Evolutionary conservation across 2,888 invertebrate genomes (phyloP).

Genomic region (Pristionchus exspectatus): DNA sequence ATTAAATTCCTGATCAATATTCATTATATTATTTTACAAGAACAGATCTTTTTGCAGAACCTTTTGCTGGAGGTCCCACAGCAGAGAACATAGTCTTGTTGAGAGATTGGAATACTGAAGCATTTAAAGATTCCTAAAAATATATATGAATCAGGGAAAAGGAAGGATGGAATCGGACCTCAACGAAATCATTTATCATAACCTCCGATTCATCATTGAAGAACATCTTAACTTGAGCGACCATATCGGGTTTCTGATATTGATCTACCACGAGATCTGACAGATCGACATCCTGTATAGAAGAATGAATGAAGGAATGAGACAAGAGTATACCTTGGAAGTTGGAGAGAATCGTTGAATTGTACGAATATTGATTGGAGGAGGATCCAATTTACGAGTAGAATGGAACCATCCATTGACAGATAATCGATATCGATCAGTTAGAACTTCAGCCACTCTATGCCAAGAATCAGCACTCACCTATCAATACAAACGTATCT

Average conservation of each 20-base stretch:
- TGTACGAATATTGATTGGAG: background rate
- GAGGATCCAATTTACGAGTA: conserved; percentile 28
- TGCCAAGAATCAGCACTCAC: conserved; percentile 47
- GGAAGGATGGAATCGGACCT: background rate
- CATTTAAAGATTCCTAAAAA: conserved; percentile 15
- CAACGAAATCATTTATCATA: conserved; percentile 31
- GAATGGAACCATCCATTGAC: conserved; percentile 52
- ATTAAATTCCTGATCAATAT: conserved; percentile 1
- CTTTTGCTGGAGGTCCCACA: conserved; percentile 44
- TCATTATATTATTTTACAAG: too few species aligned
- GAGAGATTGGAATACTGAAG: background rate
- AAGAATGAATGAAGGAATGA: background rate
- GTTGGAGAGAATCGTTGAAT: conserved; percentile 15
- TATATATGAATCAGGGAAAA: background rate
- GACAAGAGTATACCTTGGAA: conserved; percentile 5
- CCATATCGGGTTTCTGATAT: conserved; percentile 49
- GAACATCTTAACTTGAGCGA: conserved; percentile 22
- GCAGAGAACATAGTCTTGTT: background rate
- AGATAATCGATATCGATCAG: conserved; percentile 4
- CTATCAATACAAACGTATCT: background rate
- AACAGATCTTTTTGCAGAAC: too few species aligned
- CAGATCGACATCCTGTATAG: conserved; percentile 14
- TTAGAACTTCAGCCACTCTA: conserved; percentile 45
- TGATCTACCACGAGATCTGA: conserved; percentile 2
- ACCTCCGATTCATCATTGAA: conserved; percentile 45